Conservation (phyloP, 2,888 invertebrate genomes). For the Marronus borbonicus region DNA sequence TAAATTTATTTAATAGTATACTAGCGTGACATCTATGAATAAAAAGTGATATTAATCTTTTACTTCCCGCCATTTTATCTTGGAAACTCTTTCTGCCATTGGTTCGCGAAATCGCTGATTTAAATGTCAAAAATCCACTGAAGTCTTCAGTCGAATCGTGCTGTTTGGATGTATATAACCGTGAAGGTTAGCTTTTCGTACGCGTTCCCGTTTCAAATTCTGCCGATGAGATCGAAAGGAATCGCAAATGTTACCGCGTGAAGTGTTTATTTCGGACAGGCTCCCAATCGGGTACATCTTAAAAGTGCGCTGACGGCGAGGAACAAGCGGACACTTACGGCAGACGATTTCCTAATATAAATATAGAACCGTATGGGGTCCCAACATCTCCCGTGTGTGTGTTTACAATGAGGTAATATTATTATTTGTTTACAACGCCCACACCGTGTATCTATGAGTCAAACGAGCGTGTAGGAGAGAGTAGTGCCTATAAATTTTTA, state of each 20-base stretch:
- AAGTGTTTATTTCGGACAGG: slow-evolving; percentile 6
- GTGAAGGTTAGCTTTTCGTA: slow-evolving; percentile 7
- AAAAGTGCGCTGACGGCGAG: slow-evolving; percentile 22
- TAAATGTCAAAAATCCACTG: slow-evolving; percentile 45
- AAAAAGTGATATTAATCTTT: background rate
- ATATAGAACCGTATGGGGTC: slow-evolving; percentile 49
- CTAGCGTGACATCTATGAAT: background rate
- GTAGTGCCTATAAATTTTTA: background rate
- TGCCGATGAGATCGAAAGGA: slow-evolving; percentile 14
- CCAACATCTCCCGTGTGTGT: slow-evolving; percentile 29
- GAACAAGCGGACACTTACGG: background rate
- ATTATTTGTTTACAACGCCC: slow-evolving; percentile 49
- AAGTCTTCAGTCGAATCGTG: slow-evolving; percentile 33
- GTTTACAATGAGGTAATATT: slow-evolving; percentile 50
- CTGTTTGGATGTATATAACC: background rate
- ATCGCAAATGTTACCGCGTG: slow-evolving; percentile 31
- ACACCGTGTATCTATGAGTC: slow-evolving; percentile 26
- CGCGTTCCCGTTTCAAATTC: slow-evolving; percentile 16
- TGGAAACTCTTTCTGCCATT: background rate
- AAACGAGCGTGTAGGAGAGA: slow-evolving; percentile 26
- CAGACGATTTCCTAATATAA: slow-evolving; percentile 38
- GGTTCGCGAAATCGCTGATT: slow-evolving; percentile 31
- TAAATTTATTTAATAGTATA: too few relatives aligned
- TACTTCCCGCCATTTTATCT: background rate
- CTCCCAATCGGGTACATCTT: slow-evolving; percentile 8